Base-by-base conservation (phyloP, 2,888 invertebrate species). In the Psylliodes chrysocephalus region DNA sequence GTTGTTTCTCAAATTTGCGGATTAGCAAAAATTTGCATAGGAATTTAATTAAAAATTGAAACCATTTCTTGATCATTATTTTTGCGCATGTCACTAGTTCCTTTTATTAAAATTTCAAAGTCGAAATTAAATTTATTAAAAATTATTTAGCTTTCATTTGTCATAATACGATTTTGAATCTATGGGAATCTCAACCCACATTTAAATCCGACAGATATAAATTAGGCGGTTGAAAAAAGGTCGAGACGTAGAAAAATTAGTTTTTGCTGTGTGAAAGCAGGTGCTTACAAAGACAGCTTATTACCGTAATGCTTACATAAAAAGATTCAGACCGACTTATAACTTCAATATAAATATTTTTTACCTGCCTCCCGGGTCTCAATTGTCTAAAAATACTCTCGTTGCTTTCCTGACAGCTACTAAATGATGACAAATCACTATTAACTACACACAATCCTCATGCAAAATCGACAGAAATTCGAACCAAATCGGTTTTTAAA, bases 401-500 rank as follows among this genome's bases (percentile, higher is more conserved):
- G 51, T 66, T 67, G 66, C 64, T 56, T 33, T 60, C 67, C 70
- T 78, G 78, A 79, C 78, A 78, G 77, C 68, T 33, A 60, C 51
- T 30, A 78, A 79, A 79, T 78, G 75, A 79, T 78, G 78, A 79
- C 78, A 78, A 79, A 78, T 79, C 73, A 73, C 74, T 72, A 71
- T 66, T 74, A 77, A 76, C 71, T 74, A 75, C 66, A 75, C 71
- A 72, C 74, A 75, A 74, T 73, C 66, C 69, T 71, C 73, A 73
- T 75, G 74, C 74, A 73, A 72, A 74, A 73, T 71, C 49, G 17
- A 49, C 25, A 33, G 30, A 10, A 4, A 51, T 10, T n/a, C 33
- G 61, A 53, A 56, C 65, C 62, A 70, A 74, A 73, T 71, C 71
- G 70, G 66, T 71, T 74, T 74, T 73, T 72, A 74, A 73, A 71